These are phyloP conservation scores for Phylloscopus trochiloides DNA, from an alignment of 2,113 vertebrate species.

Conservation along the genomic window DNA sequence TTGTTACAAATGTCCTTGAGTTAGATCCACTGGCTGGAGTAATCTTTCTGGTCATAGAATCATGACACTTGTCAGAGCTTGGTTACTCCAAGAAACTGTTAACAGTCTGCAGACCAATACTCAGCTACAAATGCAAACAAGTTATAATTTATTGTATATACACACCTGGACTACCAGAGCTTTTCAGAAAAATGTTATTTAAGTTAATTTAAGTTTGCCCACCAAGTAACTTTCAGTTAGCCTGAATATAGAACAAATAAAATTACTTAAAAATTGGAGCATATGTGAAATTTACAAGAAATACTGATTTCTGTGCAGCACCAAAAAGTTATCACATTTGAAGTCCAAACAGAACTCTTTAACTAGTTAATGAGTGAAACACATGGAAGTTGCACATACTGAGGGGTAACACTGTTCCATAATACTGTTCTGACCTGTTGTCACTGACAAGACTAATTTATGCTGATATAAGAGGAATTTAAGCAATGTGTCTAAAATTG, in stretches of 20 bases:
- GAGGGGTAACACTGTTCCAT: accelerated
- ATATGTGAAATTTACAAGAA: not conserved
- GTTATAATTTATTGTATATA: not conserved
- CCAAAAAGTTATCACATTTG: not conserved
- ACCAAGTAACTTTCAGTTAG: not conserved
- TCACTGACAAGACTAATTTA: not conserved
- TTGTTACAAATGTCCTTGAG: not conserved
- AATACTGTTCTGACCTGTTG: not conserved
- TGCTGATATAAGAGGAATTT: not conserved
- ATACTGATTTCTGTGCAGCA: not conserved
- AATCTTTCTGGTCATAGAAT: not conserved
- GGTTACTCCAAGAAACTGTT: not conserved
- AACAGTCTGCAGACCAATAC: not conserved
- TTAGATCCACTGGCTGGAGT: not conserved
- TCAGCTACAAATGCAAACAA: not conserved
- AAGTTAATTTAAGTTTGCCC: not conserved
- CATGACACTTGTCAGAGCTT: not conserved
- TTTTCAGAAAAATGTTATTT: not conserved
- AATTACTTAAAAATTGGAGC: not conserved
- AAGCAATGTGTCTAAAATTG: not conserved
- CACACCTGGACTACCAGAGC: not conserved
- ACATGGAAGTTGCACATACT: not conserved
- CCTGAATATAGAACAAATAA: not conserved
- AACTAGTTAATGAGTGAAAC: not conserved
- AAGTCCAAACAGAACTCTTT: not conserved